A percentile compares a stretch with the other conserved stretches of the same genome.
These are phyloP conservation scores for Idaea aversata DNA, from an alignment of 2,888 invertebrate species.

Conservation along the genomic window DNA sequence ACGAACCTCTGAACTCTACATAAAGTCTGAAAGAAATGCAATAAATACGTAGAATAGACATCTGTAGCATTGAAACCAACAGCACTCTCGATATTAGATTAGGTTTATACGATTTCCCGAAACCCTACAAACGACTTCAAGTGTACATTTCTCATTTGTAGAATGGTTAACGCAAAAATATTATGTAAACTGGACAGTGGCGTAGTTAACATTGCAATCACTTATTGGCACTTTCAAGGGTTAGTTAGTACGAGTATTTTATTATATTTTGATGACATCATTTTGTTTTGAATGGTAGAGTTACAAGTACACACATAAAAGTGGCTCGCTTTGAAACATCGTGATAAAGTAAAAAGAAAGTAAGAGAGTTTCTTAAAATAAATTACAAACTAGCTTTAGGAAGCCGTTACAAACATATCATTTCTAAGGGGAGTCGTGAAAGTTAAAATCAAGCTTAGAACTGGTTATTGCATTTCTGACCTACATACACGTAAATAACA, in stretches of 20 bases:
- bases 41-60: neutral
- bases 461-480: slow-evolving; percentile 44
- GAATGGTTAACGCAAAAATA: slow-evolving; percentile 3
- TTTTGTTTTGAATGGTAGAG: neutral
- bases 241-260: neutral
- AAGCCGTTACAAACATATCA: slow-evolving; percentile 48
- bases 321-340: neutral
- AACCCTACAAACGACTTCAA: slow-evolving; percentile 8
- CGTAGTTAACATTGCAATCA: slow-evolving; percentile 1
- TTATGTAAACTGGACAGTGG: neutral
- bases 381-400: slow-evolving; percentile 49
- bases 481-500: slow-evolving; percentile 22
- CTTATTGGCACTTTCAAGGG: neutral
- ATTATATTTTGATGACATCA: neutral
- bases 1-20: slow-evolving; percentile 22
- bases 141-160: neutral
- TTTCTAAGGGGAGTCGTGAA: slow-evolving; percentile 54
- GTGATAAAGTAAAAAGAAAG: slow-evolving; percentile 22
- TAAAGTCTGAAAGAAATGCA: neutral
- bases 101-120: slow-evolving; percentile 2
- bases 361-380: slow-evolving; percentile 35
- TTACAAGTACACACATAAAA: neutral
- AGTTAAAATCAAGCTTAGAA: slow-evolving; percentile 53
- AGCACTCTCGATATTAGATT: slow-evolving; percentile 8
- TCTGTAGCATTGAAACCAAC: neutral